Conservation (phyloP, 2,113 vertebrate species). For the Ammodytes dubius region DNA sequence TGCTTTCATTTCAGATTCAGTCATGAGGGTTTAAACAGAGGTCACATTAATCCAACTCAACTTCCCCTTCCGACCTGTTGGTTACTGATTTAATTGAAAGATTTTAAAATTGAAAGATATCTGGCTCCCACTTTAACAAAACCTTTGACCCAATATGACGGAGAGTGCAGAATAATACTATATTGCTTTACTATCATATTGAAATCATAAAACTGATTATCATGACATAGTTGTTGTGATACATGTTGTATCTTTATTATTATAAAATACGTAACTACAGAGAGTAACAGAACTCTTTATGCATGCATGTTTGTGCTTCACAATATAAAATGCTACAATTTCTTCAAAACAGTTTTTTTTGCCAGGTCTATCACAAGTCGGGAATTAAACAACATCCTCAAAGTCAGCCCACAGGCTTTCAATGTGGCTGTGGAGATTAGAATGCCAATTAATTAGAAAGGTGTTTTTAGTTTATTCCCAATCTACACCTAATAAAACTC, state of each 20-base stretch:
- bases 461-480: conserved; percentile 32
- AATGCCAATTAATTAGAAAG: conserved; percentile 67
- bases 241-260: neutral
- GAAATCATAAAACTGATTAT: neutral
- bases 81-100: conserved; percentile 10
- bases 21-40: conserved; percentile 42
- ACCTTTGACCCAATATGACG: neutral
- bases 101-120: conserved; percentile 19
- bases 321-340: conserved; percentile 6
- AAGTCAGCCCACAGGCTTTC: conserved; percentile 44
- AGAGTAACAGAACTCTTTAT: conserved; percentile 1
- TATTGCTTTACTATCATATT: neutral
- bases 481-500: conserved; percentile 53
- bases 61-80: conserved; percentile 43
- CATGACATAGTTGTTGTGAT: neutral
- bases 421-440: conserved; percentile 56
- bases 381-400: conserved; percentile 49
- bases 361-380: conserved; percentile 38
- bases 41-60: conserved; percentile 29
- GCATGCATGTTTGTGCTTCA: neutral
- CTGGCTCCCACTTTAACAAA: neutral
- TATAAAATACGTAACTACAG: neutral
- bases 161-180: neutral
- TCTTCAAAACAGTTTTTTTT: conserved; percentile 22
- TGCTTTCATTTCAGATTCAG: conserved; percentile 5